phyloP scores from a whole-genome alignment of 2,797 vertebrate genomes.

The Nasua narica region DNA sequence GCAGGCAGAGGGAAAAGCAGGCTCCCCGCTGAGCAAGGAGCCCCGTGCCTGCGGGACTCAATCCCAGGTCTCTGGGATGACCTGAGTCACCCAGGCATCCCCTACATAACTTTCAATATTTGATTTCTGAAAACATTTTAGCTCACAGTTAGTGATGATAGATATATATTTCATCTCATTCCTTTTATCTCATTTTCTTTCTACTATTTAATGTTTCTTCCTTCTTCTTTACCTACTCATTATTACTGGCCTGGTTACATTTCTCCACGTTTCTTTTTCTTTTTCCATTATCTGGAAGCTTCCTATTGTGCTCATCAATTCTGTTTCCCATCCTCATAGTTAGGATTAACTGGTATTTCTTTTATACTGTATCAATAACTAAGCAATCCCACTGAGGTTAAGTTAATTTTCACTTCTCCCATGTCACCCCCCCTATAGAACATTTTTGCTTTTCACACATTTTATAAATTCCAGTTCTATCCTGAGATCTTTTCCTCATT shows the following conservation, averaged over 20 bases:
- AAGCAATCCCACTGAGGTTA: not conserved
- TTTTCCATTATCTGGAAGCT: not conserved
- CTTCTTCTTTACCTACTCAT: not conserved
- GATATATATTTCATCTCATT: not conserved
- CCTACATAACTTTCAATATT: not conserved
- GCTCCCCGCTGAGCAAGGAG: too few species aligned
- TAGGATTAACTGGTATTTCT: not conserved
- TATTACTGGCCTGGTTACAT: not conserved
- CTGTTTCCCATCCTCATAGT: not conserved
- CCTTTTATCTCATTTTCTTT: not conserved
- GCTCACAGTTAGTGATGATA: not conserved
- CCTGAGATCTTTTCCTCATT: not conserved
- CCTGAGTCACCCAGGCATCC: not conserved
- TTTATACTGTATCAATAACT: not conserved
- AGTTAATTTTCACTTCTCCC: not conserved
- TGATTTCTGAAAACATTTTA: not conserved
- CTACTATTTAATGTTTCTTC: not conserved
- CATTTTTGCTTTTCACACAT: not conserved
- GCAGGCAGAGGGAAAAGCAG: too few species aligned
- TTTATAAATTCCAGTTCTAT: not conserved
- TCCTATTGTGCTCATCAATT: not conserved
- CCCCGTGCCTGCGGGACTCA: too few species aligned
- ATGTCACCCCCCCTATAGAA: not conserved
- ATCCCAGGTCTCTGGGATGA: too few species aligned
- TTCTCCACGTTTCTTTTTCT: not conserved